Evolutionary conservation across 2,113 vertebrate species (phyloP).

Genomic region (Tichodroma muraria): DNA sequence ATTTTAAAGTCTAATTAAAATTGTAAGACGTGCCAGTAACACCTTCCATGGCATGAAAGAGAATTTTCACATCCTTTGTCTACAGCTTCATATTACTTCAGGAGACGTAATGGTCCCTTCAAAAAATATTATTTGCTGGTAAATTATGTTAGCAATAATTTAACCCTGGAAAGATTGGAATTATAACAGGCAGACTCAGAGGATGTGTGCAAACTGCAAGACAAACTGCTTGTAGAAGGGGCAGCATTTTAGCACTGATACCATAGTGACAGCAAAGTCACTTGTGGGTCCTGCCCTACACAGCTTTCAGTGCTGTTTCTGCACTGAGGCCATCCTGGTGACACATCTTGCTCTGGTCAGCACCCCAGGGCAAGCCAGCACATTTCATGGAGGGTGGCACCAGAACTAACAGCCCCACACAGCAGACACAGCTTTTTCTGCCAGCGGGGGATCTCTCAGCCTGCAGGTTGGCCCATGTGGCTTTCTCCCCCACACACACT

Average conservation of each 20-base stretch:
- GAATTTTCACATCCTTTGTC: conserved; percentile 16
- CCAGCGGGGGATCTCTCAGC: not conserved
- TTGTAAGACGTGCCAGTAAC: conserved; percentile 11
- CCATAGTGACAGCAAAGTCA: not conserved
- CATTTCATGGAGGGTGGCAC: not conserved
- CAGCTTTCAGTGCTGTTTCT: not conserved
- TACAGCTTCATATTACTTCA: not conserved
- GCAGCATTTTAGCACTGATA: not conserved
- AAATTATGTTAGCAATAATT: not conserved
- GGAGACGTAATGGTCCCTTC: not conserved
- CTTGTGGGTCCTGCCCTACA: not conserved
- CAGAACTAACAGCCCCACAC: not conserved
- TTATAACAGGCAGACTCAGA: not conserved
- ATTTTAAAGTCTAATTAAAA: conserved; percentile 45
- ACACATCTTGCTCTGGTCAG: not conserved
- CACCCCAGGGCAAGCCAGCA: not conserved
- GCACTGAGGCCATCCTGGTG: not conserved
- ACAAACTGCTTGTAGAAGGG: not conserved
- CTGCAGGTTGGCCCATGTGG: not conserved
- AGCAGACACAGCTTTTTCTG: not conserved
- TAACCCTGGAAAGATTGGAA: not conserved
- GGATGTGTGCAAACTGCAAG: not conserved
- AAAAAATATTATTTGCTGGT: not conserved
- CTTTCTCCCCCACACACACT: too few relatives aligned
- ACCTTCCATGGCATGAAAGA: not conserved